A percentile compares a stretch with the other conserved stretches of the same genome.
Evolutionary conservation across 1,140 invertebrate species (phyloP).

Genomic region (Maconellicoccus hirsutus): DNA sequence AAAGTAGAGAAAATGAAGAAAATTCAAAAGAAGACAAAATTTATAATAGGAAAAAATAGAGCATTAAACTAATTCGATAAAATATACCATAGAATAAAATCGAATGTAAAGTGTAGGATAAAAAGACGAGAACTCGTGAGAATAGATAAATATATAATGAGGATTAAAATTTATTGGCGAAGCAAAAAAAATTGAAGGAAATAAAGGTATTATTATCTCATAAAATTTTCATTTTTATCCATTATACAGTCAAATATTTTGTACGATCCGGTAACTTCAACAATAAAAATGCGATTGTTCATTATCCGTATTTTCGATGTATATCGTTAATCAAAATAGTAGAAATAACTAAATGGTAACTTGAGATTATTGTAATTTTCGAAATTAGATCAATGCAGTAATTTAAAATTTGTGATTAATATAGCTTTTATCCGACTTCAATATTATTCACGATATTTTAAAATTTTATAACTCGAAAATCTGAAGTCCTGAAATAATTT

Average conservation of each 20-base stretch:
- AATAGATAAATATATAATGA: background rate
- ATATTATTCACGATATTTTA: too few species aligned
- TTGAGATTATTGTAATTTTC: background rate
- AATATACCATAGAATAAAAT: background rate
- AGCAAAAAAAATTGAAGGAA: background rate
- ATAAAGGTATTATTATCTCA: background rate
- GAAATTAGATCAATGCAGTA: too few species aligned
- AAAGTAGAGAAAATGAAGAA: background rate
- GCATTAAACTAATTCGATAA: background rate
- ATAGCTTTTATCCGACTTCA: too few species aligned
- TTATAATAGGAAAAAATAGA: background rate
- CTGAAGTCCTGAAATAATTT: too few species aligned
- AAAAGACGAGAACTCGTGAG: background rate
- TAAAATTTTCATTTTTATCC: background rate
- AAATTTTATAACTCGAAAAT: too few species aligned
- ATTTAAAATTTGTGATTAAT: too few species aligned
- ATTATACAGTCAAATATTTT: slow-evolving; percentile 6
- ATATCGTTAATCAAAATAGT: background rate
- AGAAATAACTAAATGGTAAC: background rate
- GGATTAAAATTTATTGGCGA: background rate
- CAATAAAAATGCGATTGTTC: background rate
- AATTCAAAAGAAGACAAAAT: background rate
- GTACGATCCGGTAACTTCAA: background rate
- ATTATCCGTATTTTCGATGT: background rate
- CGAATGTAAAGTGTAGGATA: background rate